Evolutionary conservation across 1,140 invertebrate species (phyloP).

Genomic region (Leptinotarsa undecemlineata): DNA sequence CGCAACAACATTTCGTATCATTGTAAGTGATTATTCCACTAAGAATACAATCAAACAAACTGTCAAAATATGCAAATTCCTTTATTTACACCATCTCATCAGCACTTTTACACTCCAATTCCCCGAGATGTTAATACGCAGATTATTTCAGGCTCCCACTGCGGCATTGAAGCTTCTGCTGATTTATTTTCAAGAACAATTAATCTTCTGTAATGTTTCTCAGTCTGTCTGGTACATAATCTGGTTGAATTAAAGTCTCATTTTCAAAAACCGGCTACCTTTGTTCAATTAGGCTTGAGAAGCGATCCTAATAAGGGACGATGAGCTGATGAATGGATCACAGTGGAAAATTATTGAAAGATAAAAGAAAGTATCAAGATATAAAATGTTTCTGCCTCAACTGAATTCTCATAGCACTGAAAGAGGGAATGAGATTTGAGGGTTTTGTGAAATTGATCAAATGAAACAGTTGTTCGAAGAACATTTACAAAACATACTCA

Average conservation of each 20-base stretch:
- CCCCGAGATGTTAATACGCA: neutral
- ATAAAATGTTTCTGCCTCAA: no score
- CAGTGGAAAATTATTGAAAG: no score
- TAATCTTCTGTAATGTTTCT: neutral
- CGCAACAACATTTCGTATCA: no score
- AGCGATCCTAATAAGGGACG: neutral
- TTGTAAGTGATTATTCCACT: no score
- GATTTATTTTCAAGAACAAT: conserved; percentile 4
- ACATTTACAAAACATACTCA: no score
- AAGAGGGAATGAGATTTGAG: no score
- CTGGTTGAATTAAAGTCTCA: neutral
- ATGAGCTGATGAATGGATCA: neutral
- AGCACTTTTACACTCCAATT: neutral
- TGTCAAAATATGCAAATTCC: no score
- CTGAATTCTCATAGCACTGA: no score
- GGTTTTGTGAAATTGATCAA: no score
- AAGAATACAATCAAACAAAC: no score
- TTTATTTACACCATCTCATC: neutral
- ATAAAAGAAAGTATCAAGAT: no score
- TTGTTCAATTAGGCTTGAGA: neutral
- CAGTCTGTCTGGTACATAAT: neutral
- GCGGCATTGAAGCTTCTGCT: neutral
- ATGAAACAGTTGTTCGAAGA: no score
- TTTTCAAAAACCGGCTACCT: conserved; percentile 1
- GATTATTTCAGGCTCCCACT: neutral